Percentiles rank a stretch among this genome's conserved stretches.
Evolutionary conservation across 2,113 vertebrate species (phyloP).

Genomic region (Cichladusa arquata): DNA sequence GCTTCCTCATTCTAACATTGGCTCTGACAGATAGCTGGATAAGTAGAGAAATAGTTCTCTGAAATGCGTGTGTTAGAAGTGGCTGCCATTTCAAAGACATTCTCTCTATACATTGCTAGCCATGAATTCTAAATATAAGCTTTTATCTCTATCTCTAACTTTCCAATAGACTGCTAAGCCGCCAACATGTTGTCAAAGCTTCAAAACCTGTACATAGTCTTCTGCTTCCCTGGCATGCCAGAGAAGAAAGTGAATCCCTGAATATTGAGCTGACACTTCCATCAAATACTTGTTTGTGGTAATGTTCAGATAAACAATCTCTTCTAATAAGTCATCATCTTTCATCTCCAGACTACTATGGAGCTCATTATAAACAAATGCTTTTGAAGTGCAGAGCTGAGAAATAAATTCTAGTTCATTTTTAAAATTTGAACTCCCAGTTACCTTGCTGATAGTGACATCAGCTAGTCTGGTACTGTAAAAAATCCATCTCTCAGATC

Average conservation of each 20-base stretch:
- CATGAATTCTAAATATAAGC: slow-evolving; percentile 16
- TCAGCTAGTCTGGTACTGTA: not conserved
- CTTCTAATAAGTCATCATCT: not conserved
- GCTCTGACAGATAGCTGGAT: not conserved
- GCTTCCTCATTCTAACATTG: not conserved
- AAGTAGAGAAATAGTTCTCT: not conserved
- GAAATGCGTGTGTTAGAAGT: not conserved
- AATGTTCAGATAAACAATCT: not conserved
- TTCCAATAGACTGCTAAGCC: not conserved
- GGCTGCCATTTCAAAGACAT: slow-evolving; percentile 24
- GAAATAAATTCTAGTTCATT: not conserved
- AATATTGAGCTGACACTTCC: not conserved
- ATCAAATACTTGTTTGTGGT: slow-evolving; percentile 23
- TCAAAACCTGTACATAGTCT: not conserved
- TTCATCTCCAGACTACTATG: slow-evolving; percentile 24
- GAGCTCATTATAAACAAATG: slow-evolving; percentile 9
- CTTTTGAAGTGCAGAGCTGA: not conserved
- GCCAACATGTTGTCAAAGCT: not conserved
- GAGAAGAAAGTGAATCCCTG: slow-evolving; percentile 1
- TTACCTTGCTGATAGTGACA: not conserved
- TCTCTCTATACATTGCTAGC: not conserved
- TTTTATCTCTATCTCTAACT: slow-evolving; percentile 8
- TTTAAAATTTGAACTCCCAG: not conserved
- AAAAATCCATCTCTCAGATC: not conserved
- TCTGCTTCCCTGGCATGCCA: not conserved